phyloP scores from a whole-genome alignment of 2,113 vertebrate genomes.

The Porphyrio hochstetteri region DNA sequence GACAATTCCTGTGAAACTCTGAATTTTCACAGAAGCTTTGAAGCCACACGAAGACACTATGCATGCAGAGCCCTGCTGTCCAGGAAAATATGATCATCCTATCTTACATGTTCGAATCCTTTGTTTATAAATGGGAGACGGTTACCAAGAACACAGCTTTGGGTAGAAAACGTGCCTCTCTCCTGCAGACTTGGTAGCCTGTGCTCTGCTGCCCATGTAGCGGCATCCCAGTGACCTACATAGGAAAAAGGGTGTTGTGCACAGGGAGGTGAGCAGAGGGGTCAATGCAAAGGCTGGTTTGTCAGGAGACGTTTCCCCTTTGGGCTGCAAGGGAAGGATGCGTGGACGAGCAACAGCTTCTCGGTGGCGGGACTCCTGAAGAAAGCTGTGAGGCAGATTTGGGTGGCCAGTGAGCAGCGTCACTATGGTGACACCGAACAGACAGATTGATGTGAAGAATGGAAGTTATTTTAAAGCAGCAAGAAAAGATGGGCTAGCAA shows the following conservation, averaged over 20 bases:
- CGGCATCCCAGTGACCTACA: neutral
- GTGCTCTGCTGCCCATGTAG: fast-evolving
- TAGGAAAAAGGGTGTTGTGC: neutral
- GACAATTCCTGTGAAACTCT: neutral
- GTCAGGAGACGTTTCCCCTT: neutral
- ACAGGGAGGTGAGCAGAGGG: neutral
- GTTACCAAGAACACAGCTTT: neutral
- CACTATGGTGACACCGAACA: neutral
- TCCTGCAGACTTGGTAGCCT: neutral
- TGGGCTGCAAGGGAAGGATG: neutral
- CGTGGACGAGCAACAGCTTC: neutral
- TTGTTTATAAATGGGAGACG: neutral
- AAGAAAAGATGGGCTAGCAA: neutral
- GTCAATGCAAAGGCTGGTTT: neutral
- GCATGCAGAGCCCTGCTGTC: neutral
- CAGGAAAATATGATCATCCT: neutral
- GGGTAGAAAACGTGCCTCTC: neutral
- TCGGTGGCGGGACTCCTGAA: neutral
- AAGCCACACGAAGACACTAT: neutral
- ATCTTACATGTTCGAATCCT: neutral
- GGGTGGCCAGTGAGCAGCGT: neutral
- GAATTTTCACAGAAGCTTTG: neutral
- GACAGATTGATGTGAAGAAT: neutral
- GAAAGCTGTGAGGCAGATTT: neutral
- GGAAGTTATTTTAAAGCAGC: neutral